phyloP scores from a whole-genome alignment of 1,140 invertebrate species.

The Plodia interpunctella region DNA sequence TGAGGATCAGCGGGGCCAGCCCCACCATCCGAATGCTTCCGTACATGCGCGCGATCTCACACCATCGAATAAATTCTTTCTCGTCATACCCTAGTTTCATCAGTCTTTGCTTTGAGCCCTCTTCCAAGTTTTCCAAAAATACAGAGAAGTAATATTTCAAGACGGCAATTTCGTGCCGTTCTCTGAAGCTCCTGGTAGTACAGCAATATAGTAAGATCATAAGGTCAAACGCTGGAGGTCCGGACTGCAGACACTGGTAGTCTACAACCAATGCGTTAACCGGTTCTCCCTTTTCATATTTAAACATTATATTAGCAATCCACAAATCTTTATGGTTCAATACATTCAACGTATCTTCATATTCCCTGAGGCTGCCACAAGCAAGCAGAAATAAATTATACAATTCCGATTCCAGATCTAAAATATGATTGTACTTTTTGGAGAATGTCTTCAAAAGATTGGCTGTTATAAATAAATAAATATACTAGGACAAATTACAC shows the following conservation, averaged over 20 bases:
- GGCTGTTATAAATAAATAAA: no score
- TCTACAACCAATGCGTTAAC: background rate
- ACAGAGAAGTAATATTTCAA: background rate
- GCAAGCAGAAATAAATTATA: conserved; percentile 34
- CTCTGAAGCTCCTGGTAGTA: background rate
- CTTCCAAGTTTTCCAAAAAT: background rate
- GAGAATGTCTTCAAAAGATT: conserved; percentile 46
- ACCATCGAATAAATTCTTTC: background rate
- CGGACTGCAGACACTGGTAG: background rate
- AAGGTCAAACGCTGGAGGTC: background rate
- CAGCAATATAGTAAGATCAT: background rate
- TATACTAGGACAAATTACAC: no score
- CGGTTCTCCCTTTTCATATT: background rate
- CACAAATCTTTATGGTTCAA: conserved; percentile 75
- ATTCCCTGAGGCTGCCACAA: conserved; percentile 34
- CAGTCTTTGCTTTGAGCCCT: background rate
- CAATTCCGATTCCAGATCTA: conserved; percentile 24
- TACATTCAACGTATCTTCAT: conserved; percentile 54
- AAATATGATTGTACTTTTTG: conserved; percentile 30
- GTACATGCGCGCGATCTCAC: background rate
- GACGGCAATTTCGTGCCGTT: background rate
- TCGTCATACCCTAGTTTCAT: background rate
- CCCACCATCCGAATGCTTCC: background rate
- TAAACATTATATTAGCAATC: conserved; percentile 20
- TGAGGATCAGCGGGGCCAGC: background rate